Evolutionary conservation across 2,797 vertebrate genomes (phyloP), one percentile per base, ranked within the genome.

Genomic region (Lagorchestes hirsutus): DNA sequence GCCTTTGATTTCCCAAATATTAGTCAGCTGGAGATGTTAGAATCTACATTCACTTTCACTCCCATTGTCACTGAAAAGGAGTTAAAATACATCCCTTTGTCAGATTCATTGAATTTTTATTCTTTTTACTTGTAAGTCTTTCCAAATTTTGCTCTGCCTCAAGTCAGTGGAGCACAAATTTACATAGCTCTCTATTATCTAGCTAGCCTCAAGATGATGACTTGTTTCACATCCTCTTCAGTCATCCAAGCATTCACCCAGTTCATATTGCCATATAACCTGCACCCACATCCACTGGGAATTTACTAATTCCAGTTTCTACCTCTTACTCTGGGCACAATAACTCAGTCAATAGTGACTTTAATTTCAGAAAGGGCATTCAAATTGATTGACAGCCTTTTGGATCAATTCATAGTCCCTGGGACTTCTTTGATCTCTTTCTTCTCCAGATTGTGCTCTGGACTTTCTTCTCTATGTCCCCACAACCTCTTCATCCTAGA

Each of bases 1-100:
- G 93, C 62, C 92, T 95, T 92, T 91, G 90, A 87, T 82, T 97
- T 95, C 56, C 54, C 55, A 50, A 13, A n/a, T 14, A 93, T 91
- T 55, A 74, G 46, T 5, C 40, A 92, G 8, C 50, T 57, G 10
- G 82, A 5, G 90, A 8, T 92, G 22, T 82, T 82, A 46, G n/a
- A 46, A 82, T 82, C 6, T 24, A 82, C 18, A 27, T 46, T 82
- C 40, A 82, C 12, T 82, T 82, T 46, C 74, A 82, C 22, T 82
- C 40, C 74, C 74, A 82, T 10, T 24, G 74, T 46, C 74, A 82
- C 74, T 10, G 18, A 82, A 82, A 40, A 74, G 67, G 14, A 67
- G 31, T 82, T 82, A 46, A 46, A 82, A 46, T 82, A 4, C 22
- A 82, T 2, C 9, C 74, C 18, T 82, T 31, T 82, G 22, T 82